Evolutionary conservation across 2,888 invertebrate genomes (phyloP), one percentile per base, ranked within the genome.

Genomic region (Carpatolechia fugitivella): DNA sequence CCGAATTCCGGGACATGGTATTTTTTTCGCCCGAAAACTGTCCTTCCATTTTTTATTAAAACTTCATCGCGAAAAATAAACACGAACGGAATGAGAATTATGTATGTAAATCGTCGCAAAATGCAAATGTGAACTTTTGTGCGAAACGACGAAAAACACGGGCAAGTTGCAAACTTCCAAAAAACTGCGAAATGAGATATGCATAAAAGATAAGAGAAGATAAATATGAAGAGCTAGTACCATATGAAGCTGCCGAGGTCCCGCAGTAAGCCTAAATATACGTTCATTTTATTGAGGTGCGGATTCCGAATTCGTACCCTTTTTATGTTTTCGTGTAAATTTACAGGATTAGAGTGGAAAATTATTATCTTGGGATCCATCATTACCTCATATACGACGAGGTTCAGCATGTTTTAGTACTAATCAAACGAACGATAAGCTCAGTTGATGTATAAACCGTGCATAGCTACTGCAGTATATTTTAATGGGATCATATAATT

Each of bases 161-260:
- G 35, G 33, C 44, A 33, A 29, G 24, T 49, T 40, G 38, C n/a
- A 13, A 52, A 57, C 51, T 52, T 52, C 56, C 56, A 56, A 52
- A 60, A 69, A 66, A 60, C 60, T 60, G 56, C 59, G 66, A 69
- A 69, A 75, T 70, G 69, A 70, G 68, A 71, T 73, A 74, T 70
- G 65, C 69, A 77, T 78, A 74, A 78, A 78, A 75, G 61, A 74
- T 73, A 65, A 63, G 61, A 50, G 46, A 53, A 61, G 58, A 70
- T 70, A 71, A 70, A 73, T 66, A 65, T 48, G 53, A 49, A 48
- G 33, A 52, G 48, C 54, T 50, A 38, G 56, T 48, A 58, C 58
- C 55, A 57, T 59, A 58, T 62, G 54, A 50, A 56, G 16, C 33
- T 65, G 59, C 33, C 61, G 60, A 60, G 57, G 56, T 55, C 52